Percentiles rank a stretch among this genome's conserved stretches.
Evolutionary conservation across 2,888 invertebrate species (phyloP).

Genomic region (Enchytraeus crypticus): DNA sequence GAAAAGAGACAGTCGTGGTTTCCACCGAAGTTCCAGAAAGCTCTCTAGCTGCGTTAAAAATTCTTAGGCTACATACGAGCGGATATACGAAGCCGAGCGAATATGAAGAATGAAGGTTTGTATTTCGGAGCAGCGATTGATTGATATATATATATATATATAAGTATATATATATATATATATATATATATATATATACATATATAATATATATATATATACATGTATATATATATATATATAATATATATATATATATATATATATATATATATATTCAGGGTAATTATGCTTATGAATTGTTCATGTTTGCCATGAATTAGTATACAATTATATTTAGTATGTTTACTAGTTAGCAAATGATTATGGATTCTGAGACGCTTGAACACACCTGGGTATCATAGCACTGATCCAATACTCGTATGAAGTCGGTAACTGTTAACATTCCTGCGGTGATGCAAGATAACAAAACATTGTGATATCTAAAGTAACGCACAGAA

Average conservation of each 20-base stretch:
- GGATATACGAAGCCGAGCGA: too few relatives aligned
- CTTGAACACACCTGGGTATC: background rate
- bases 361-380: background rate
- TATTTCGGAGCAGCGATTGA: background rate
- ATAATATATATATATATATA: background rate
- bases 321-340: too few relatives aligned
- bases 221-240: background rate
- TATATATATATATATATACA: background rate
- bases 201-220: background rate
- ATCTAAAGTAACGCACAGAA: too few relatives aligned
- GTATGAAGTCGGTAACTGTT: constrained; percentile 12
- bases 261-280: background rate
- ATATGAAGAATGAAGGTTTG: too few relatives aligned
- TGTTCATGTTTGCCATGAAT: too few relatives aligned
- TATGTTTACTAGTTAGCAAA: too few relatives aligned
- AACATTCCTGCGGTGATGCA: constrained; percentile 4
- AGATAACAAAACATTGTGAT: too few relatives aligned
- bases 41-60: too few relatives aligned
- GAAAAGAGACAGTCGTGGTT: too few relatives aligned
- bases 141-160: background rate
- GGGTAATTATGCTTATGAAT: too few relatives aligned
- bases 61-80: too few relatives aligned
- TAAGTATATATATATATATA: background rate
- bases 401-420: background rate
- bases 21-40: too few relatives aligned